Evolutionary conservation across 2,888 invertebrate species (phyloP).

Genomic region (Polia nebulosa): DNA sequence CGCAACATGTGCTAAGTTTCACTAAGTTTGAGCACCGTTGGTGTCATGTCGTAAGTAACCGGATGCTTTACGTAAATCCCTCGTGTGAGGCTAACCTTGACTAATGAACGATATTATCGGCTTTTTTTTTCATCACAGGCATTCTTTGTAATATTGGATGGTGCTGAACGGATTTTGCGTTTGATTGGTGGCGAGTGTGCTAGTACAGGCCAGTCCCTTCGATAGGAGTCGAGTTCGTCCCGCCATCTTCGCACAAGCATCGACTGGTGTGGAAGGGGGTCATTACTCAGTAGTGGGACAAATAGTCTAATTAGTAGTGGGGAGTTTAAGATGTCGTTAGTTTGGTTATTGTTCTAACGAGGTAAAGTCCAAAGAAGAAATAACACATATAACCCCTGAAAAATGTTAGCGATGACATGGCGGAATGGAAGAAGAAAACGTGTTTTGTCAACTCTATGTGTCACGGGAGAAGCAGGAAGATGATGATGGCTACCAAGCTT

Average conservation of each 20-base stretch:
- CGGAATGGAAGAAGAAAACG: not conserved
- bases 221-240: too few species aligned
- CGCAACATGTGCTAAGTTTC: conserved; percentile 47
- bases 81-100: conserved; percentile 55
- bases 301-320: too few species aligned
- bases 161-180: not conserved
- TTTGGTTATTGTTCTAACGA: too few species aligned
- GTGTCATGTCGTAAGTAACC: conserved; percentile 44
- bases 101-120: conserved; percentile 50
- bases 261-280: too few species aligned
- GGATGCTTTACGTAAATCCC: conserved; percentile 63
- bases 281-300: too few species aligned
- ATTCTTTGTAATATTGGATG: conserved; percentile 19
- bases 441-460: not conserved
- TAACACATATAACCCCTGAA: too few species aligned
- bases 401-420: not conserved
- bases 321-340: too few species aligned
- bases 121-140: conserved; percentile 37
- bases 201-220: too few species aligned
- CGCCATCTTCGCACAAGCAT: too few species aligned
- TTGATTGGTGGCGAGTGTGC: not conserved
- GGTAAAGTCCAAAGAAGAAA: too few species aligned
- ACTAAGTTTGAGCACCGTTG: conserved; percentile 36
- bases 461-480: too few species aligned
- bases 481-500: too few species aligned